Percentiles rank a stretch among this genome's conserved stretches.
Conservation (phyloP, 2,888 invertebrate genomes). For the Mesorhabditis sp. region DNA sequence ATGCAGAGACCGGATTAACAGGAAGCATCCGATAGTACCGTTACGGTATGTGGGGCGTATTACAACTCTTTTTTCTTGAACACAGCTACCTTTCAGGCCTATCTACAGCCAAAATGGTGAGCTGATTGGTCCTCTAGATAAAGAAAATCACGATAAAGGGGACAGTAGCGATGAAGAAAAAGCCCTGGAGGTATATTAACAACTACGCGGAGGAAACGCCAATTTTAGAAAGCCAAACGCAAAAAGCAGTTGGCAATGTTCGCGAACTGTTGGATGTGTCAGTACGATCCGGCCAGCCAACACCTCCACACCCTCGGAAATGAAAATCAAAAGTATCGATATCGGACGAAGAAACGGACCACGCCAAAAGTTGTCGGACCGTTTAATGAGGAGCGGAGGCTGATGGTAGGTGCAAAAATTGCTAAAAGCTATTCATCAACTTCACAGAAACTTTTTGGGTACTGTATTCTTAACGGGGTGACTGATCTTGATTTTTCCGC, state of each 20-base stretch:
- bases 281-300: constrained; percentile 33
- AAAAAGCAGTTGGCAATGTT: constrained; percentile 24
- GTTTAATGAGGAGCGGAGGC: constrained; percentile 14
- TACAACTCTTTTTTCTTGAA: background rate
- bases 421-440: constrained; percentile 1
- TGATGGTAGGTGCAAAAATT: constrained; percentile 16
- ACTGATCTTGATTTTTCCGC: no score
- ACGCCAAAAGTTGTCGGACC: constrained; percentile 15
- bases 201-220: background rate
- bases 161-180: constrained; percentile 16
- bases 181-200: constrained; percentile 9
- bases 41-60: constrained; percentile 8
- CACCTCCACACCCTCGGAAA: constrained; percentile 42
- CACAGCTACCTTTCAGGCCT: background rate
- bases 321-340: constrained; percentile 19
- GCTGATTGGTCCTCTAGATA: background rate
- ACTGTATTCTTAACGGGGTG: no score
- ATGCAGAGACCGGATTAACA: constrained; percentile 27
- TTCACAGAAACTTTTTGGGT: background rate
- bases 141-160: constrained; percentile 2
- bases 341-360: constrained; percentile 16
- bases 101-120: background rate
- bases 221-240: constrained; percentile 11
- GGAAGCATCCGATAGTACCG: constrained; percentile 29
- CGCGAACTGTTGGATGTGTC: constrained; percentile 40